Base-by-base conservation (phyloP, 1,140 invertebrate species). In the Stenopsyche tienmushanensis region DNA sequence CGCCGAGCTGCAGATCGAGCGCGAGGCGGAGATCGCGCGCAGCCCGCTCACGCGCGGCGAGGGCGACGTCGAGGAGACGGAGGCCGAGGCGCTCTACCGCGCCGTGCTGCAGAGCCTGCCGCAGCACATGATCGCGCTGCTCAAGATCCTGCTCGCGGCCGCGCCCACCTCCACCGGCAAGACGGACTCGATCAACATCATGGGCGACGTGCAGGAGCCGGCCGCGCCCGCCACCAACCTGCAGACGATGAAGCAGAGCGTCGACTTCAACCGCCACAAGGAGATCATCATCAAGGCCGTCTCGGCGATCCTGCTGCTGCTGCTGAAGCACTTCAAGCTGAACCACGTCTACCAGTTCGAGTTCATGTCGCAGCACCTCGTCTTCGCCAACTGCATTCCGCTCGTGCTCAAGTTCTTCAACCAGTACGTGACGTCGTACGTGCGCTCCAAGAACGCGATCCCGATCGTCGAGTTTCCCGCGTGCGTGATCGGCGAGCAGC, bases 331-430 rank as follows among this genome's bases (percentile, higher is more conserved):
- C 81, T 96, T 99, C 71, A 99, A 99, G 83, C 82, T 99, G n/a
- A 99, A 98, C 82, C 97, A 99, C 78, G 85, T 99, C 10, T 99
- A 99, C 79, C 94, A 99, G 80, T 99, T 99, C 83, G 98, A 99
- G 80, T 99, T 97, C 75, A 96, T 99, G 88, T 96, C 94, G 1
- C 97, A 99, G 78, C 97, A 99, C 82, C 83, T 99, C 54, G 96
- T 99, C 10, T 98, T 99, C 84, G 97, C 97, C 60, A 99, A 99
- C 78, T 99, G 97, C 76, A 98, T 99, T 76, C 97, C 98, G 3
- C 80, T 99, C 18, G 93, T 99, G 20, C 82, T 99, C 10, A 99
- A 99, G 76, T 99, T 99, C 83, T 95, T 99, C 74, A 99, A 99
- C 82, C 97, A 99, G 78, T 98, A 98, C 74, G 98, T 99, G 65